Base-by-base conservation (phyloP, 2,888 invertebrate species). In the Tiphia femorata region DNA sequence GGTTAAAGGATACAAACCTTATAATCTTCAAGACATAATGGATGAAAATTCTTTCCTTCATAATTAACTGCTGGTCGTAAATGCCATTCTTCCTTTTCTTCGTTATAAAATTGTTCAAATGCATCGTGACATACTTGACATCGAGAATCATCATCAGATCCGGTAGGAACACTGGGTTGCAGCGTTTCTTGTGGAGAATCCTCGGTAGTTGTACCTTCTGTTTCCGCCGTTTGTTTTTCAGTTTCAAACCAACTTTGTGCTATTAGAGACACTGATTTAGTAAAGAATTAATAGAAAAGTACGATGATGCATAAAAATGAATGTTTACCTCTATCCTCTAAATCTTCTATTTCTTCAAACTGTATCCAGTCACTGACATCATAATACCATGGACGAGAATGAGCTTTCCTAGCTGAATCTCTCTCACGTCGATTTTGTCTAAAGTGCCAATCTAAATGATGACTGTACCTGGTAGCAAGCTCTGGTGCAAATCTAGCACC, bases 391-490 rank as follows among this genome's bases (percentile, higher is more conserved):
- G 91, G 90, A 2, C 97, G 86, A 21, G 92, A 91, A 75, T 93
- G 92, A 0, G 95, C 93, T 47, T 94, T 91, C 8, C 94, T 87
- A 0, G 92, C 91, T 0, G 93, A 92, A 78, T 95, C 95, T 64
- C 95, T 90, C 72, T 95, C 96, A 49, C 92, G 88, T 1, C 96
- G 86, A 86, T 98, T 98, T 84, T 96, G 95, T 0, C 96, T 86
- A 86, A 98, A 98, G 86, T 99, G 99, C 98, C 98, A 98, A 86
- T 99, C 98, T 58, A 98, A 88, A 85, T 99, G 99, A 81, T 95
- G 94, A 74, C 92, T 93, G 84, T 98, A 99, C 62, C 93, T 90
- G 67, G 92, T 92, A 6, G 93, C 94, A 78, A 93, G 92, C 84
- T 95, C 95, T 0, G 94, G 92, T 10, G 94, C 92, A 85, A 98